Percentiles rank a stretch among this genome's conserved stretches.
These are phyloP conservation scores for Ameiurus melas DNA, from an alignment of 2,113 vertebrate species.

Conservation along the genomic window DNA sequence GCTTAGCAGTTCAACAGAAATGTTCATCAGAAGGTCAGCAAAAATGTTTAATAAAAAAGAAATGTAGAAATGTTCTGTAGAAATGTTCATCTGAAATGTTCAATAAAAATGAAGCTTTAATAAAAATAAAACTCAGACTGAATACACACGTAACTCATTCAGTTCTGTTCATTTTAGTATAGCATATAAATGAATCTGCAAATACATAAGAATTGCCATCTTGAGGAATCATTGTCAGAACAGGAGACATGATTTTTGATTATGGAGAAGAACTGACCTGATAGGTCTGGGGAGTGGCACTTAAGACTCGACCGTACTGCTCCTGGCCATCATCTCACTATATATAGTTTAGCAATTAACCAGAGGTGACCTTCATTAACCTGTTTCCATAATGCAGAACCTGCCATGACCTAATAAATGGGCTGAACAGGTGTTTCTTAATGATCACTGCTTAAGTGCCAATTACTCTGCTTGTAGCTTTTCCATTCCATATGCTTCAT, in stretches of 20 bases:
- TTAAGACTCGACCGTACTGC: conserved; percentile 4
- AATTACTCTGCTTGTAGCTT: conserved; percentile 68
- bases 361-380: conserved; percentile 78
- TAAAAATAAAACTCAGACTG: not conserved
- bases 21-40: too few species aligned
- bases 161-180: not conserved
- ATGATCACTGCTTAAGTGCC: conserved; percentile 74
- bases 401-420: conserved; percentile 69
- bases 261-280: conserved; percentile 14
- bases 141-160: not conserved
- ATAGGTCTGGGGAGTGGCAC: conserved; percentile 13
- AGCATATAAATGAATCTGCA: not conserved
- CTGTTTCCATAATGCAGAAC: conserved; percentile 71
- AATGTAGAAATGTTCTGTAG: too few species aligned
- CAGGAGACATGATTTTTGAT: not conserved
- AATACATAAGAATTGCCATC: conserved; percentile 18
- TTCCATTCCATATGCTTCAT: conserved; percentile 69
- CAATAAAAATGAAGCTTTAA: too few species aligned
- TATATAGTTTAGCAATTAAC: conserved; percentile 79
- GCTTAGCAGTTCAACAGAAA: too few species aligned
- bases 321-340: conserved; percentile 64
- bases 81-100: too few species aligned
- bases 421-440: conserved; percentile 79
- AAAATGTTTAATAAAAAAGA: too few species aligned
- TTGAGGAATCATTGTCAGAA: not conserved